Evolutionary conservation across 2,888 invertebrate genomes (phyloP).

Genomic region (Elegia similella): DNA sequence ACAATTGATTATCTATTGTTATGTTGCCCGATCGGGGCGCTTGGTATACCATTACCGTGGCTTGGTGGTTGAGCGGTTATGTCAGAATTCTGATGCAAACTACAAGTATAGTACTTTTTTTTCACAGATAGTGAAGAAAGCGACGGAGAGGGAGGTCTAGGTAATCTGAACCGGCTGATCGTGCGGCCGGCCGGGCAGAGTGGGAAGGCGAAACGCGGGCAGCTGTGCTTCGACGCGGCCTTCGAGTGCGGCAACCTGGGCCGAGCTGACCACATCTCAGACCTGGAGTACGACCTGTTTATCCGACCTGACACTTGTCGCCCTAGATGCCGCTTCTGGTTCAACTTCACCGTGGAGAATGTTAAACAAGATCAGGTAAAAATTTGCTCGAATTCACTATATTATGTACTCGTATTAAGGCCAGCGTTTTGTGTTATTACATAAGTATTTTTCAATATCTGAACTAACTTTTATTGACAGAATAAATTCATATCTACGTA

Average conservation of each 20-base stretch:
- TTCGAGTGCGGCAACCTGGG: conserved; percentile 98
- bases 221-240: conserved; percentile 97
- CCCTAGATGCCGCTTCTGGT: conserved; percentile 96
- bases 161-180: conserved; percentile 94
- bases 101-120: no score
- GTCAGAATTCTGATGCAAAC: no score
- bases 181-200: conserved; percentile 95
- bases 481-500: no score
- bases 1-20: no score
- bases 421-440: no score
- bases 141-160: conserved; percentile 95
- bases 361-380: conserved; percentile 93
- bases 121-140: conserved; percentile 93
- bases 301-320: conserved; percentile 98
- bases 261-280: conserved; percentile 95
- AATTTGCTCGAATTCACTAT: no score
- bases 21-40: no score
- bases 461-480: no score
- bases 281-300: conserved; percentile 97
- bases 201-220: conserved; percentile 97
- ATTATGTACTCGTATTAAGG: no score
- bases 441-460: no score
- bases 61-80: no score
- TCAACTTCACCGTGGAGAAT: conserved; percentile 98
- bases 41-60: no score